phyloP scores from a whole-genome alignment of 2,797 vertebrate species.

The Hyperoplus lanceolatus region DNA sequence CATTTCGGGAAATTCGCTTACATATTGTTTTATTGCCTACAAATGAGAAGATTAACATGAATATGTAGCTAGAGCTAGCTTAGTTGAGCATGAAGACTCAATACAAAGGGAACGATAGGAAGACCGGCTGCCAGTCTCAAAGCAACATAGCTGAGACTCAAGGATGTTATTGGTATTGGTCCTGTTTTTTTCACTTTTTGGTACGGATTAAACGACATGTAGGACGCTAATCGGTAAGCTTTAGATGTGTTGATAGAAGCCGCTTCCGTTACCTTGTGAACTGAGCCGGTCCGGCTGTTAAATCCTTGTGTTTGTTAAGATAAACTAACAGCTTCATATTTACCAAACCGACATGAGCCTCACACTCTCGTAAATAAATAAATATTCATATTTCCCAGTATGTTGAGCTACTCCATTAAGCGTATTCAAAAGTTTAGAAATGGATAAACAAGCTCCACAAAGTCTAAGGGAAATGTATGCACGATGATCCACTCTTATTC shows the following conservation, averaged over 20 bases:
- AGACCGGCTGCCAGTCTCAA: background rate
- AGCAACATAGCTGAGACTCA: background rate
- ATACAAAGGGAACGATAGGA: background rate
- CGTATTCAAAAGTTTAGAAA: background rate
- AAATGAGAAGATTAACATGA: background rate
- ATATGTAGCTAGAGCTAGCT: background rate
- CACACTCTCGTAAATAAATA: too few species aligned
- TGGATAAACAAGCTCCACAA: background rate
- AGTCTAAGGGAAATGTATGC: background rate
- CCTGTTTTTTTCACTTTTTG: too few species aligned
- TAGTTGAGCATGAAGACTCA: background rate
- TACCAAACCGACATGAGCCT: background rate
- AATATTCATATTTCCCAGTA: background rate
- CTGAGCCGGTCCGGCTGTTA: too few species aligned
- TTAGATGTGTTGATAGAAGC: too few species aligned
- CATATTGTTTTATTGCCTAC: background rate
- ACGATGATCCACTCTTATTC: background rate
- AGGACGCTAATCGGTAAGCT: too few species aligned
- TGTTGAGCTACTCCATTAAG: background rate
- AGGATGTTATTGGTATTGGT: too few species aligned
- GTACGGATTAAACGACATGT: background rate
- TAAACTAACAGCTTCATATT: slow-evolving; percentile 5
- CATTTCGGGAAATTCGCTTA: background rate
- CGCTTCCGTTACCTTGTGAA: too few species aligned
- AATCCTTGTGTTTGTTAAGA: background rate